A percentile compares a stretch with the other conserved stretches of the same genome.
Evolutionary conservation across 37 sponge, comb jelly and placozoan genomes (phyloP).

Genomic region (Amphimedon queenslandica): DNA sequence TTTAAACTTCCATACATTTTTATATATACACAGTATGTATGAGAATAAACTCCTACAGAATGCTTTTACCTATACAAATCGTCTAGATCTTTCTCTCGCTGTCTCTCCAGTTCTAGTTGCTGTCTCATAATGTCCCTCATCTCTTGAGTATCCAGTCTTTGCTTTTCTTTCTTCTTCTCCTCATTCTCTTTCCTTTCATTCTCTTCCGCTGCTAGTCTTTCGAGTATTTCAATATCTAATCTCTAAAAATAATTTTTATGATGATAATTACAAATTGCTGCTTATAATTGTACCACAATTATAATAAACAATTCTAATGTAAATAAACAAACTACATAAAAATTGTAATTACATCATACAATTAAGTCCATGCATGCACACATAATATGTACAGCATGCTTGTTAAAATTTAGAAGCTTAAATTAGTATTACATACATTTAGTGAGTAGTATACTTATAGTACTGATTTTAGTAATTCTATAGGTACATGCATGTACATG

Average conservation of each 20-base stretch:
- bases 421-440: too few relatives aligned
- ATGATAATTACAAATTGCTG: not conserved
- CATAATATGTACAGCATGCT: too few relatives aligned
- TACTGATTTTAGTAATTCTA: too few relatives aligned
- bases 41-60: not conserved
- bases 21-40: not conserved
- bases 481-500: too few relatives aligned
- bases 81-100: constrained; percentile 88
- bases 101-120: constrained; percentile 83
- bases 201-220: constrained; percentile 67
- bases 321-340: not conserved
- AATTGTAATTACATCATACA: constrained; percentile 5
- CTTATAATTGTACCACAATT: not conserved
- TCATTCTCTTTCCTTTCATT: constrained; percentile 35
- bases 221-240: constrained; percentile 79
- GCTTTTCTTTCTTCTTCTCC: constrained; percentile 71
- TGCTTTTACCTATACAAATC: constrained; percentile 64
- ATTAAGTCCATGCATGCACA: not conserved
- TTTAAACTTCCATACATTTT: too few relatives aligned
- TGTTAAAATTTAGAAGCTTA: too few relatives aligned
- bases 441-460: too few relatives aligned
- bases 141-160: constrained; percentile 80
- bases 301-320: not conserved
- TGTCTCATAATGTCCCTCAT: constrained; percentile 89
- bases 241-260: too few relatives aligned